Evolutionary conservation across 1,140 invertebrate species (phyloP).

Genomic region (Rhopalosiphum maidis): DNA sequence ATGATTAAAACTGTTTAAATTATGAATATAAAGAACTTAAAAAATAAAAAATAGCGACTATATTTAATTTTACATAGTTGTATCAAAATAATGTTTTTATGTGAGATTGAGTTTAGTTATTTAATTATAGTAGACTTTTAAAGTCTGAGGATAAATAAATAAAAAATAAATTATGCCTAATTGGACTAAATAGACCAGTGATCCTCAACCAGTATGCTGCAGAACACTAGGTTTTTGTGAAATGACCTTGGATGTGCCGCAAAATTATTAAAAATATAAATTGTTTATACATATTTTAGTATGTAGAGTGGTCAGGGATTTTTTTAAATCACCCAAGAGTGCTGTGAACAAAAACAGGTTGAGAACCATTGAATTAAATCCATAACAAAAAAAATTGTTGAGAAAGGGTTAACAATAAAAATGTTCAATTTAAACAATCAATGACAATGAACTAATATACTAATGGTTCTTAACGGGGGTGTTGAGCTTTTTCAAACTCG

Average conservation of each 20-base stretch:
- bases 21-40: neutral
- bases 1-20: no score
- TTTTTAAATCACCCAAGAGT: no score
- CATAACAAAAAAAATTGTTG: neutral
- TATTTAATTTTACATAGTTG: neutral
- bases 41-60: neutral
- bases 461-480: no score
- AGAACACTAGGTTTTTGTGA: no score
- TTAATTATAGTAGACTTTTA: neutral
- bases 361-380: no score
- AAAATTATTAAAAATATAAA: no score
- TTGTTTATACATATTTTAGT: no score
- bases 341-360: no score
- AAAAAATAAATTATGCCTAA: neutral
- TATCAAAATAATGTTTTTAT: neutral
- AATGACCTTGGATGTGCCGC: no score
- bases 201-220: no score
- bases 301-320: no score
- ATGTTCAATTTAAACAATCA: neutral
- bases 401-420: neutral
- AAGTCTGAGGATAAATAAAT: neutral
- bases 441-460: neutral
- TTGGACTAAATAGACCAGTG: neutral
- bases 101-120: neutral
- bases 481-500: no score